Evolutionary conservation across 2,888 invertebrate genomes (phyloP), one percentile per base, ranked within the genome.

Genomic region (Tholera decimalis): DNA sequence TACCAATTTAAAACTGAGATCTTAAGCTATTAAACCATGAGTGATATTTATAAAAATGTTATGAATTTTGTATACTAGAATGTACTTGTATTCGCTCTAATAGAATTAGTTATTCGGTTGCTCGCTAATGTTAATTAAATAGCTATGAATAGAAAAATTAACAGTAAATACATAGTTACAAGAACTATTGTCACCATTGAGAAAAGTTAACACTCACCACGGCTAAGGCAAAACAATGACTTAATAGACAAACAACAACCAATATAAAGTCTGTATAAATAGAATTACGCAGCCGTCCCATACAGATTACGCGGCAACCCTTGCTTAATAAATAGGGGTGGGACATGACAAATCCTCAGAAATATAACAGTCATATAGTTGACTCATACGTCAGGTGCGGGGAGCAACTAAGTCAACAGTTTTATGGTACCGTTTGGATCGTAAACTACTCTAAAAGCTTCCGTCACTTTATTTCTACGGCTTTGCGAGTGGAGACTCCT

Each of bases 391-490:
- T 49, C 69, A 56, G 56, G 63, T 35, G 64, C 9, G 35, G 24
- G 54, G 26, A 55, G 58, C 46, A 62, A 76, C 79, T 74, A 82
- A 82, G 74, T 74, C 72, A 74, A 79, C 77, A 72, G 67, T 72
- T 80, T 80, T 80, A 80, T 61, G 73, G 49, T 57, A 59, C 69
- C 72, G 68, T 79, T 64, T 61, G 26, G 50, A 59, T 76, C 73
- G 72, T 80, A 80, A 82, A 82, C 82, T 70, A 73, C 62, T 76
- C 58, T 73, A 70, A 79, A 82, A 77, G 72, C 72, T 79, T 72
- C 71, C 65, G 66, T 66, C 67, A 74, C 68, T 79, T 68, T 76
- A 80, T 82, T 79, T 74, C 73, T 68, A 67, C 50, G 65, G 60
- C 50, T 77, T 62, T 43, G 62, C 66, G 63, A 58, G 62, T 63